Evolutionary conservation across 2,888 invertebrate species (phyloP), one percentile per base, ranked within the genome.

Genomic region (Punctoribates punctum): DNA sequence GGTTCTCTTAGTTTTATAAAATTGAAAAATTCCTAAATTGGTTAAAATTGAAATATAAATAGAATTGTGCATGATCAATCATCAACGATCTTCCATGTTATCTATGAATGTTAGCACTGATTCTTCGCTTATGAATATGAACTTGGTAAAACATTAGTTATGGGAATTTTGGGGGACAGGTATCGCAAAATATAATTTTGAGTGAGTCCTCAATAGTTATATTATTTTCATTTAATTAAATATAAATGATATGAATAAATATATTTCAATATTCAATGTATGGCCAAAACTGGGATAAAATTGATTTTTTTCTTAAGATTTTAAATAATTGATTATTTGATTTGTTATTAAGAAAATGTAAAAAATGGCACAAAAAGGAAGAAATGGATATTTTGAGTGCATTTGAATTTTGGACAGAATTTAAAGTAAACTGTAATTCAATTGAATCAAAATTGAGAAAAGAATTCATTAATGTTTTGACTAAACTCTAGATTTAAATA

Each of bases 361-460:
- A 29, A 62, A 62, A 62, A 62, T 62, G 62, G 62, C 62, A 62
- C 62, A 62, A 29, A 62, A 54, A 29, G 25, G 27, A 62, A 62
- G 62, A 62, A 62, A 62, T 27, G 17, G 62, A 15, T n/a, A 62
- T n/a, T 13, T 27, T 29, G 17, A 29, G 62, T 62, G 25, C 27
- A 62, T 20, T 57, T 57, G 1, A 11, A 20, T 54, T 54, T 54
- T 20, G 54, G 54, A 20, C 20, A 48, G 13, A 48, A 48, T 48
- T 48, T 48, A 8, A 2, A 48, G 2, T 4, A 48, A 48, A 48
- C 46, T 4, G 46, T 48, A 15, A 48, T 54, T n/a, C 8, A 54
- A 20, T 15, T 4, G 6, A 8, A 48, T 48, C n/a, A 48, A 27
- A 27, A 27, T 27, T 60, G 8, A 25, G 6, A 8, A 1, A 25